phyloP scores from a whole-genome alignment of 92 coral and sea anemone species.

The Epizoanthus rinbou region DNA sequence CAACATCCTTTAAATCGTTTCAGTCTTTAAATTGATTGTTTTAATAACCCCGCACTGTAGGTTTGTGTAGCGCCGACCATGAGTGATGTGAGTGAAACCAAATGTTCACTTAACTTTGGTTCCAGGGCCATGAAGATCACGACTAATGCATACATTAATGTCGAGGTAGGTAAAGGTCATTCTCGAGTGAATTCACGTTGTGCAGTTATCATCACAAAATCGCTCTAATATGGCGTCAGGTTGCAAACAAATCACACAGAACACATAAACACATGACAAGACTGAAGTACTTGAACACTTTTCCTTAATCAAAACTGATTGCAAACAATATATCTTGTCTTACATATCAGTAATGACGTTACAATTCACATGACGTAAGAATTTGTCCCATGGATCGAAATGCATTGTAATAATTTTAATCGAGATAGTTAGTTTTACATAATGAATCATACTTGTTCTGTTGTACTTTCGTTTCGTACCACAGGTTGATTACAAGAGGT shows the following conservation, averaged over 20 bases:
- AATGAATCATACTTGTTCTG: neutral
- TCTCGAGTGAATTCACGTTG: neutral
- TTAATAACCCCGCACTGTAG: constrained; percentile 33
- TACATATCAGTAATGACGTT: too few species aligned
- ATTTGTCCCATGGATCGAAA: neutral
- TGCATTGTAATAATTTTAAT: too few species aligned
- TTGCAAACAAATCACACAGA: too few species aligned
- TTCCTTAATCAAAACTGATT: too few species aligned
- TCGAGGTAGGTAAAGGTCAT: constrained; percentile 69
- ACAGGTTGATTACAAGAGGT: constrained; percentile 93
- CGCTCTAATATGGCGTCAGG: too few species aligned
- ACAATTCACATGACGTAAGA: too few species aligned
- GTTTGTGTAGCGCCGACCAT: constrained; percentile 95
- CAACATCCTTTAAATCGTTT: neutral
- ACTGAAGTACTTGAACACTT: too few species aligned
- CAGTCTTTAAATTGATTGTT: too few species aligned
- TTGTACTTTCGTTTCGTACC: neutral
- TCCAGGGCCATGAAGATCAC: constrained; percentile 99
- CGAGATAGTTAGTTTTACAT: too few species aligned
- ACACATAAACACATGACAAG: too few species aligned
- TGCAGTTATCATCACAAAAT: too few species aligned
- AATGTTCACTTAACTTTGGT: constrained; percentile 88
- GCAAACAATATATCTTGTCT: too few species aligned
- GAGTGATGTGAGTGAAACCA: constrained; percentile 91
- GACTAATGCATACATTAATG: constrained; percentile 93